A percentile compares a stretch with the other conserved stretches of the same genome.
Evolutionary conservation across 2,888 invertebrate genomes (phyloP).

Genomic region (Protodeltote pygarga): DNA sequence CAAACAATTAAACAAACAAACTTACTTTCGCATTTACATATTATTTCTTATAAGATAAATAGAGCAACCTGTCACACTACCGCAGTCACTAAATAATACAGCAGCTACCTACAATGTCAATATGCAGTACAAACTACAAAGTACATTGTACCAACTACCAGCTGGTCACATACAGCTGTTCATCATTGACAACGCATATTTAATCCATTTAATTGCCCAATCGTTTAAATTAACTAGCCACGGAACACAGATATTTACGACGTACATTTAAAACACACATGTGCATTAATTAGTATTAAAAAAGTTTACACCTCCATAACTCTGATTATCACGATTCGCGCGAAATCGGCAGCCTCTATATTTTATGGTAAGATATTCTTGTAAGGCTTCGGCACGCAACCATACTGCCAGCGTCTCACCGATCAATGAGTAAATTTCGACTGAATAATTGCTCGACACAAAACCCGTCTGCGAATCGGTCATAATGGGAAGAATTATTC

Average conservation of each 20-base stretch:
- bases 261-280: slow-evolving; percentile 28
- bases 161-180: slow-evolving; percentile 15
- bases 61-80: no score
- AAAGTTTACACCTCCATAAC: slow-evolving; percentile 29
- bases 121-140: no score
- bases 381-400: slow-evolving; percentile 45
- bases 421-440: slow-evolving; percentile 49
- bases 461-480: slow-evolving; percentile 40
- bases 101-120: no score
- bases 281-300: slow-evolving; percentile 24
- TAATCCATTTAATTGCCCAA: slow-evolving; percentile 16
- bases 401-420: slow-evolving; percentile 38
- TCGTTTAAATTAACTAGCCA: slow-evolving; percentile 22
- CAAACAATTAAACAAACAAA: no score
- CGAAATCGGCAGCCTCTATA: slow-evolving; percentile 43
- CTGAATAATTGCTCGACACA: slow-evolving; percentile 43
- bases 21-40: no score
- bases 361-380: slow-evolving; percentile 49
- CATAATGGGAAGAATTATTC: slow-evolving; percentile 41
- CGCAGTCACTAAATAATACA: no score
- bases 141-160: no score
- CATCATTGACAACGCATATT: slow-evolving; percentile 12
- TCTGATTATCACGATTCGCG: slow-evolving; percentile 36
- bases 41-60: no score
- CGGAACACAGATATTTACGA: slow-evolving; percentile 4